These are phyloP conservation scores for Lepidocyrtoides sp. DNA, from an alignment of 2,888 invertebrate genomes.

Conservation along the genomic window DNA sequence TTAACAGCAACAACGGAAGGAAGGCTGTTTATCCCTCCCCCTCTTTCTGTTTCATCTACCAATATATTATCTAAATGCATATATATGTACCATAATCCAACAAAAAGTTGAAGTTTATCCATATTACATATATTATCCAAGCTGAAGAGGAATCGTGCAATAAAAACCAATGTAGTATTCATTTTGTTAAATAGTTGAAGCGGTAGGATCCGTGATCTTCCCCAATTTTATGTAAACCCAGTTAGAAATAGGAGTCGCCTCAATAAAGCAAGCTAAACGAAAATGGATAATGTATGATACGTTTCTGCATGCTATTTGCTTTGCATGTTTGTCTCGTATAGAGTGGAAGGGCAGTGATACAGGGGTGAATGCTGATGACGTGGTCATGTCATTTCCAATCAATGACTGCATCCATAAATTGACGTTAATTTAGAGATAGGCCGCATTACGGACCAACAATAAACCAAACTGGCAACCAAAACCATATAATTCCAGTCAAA, in stretches of 20 bases:
- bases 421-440: neutral
- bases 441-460: neutral
- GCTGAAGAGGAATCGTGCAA: neutral
- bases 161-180: conserved; percentile 13
- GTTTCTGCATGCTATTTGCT: too few relatives aligned
- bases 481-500: neutral
- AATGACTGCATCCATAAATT: conserved; percentile 20
- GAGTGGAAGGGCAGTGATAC: conserved; percentile 14
- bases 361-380: conserved; percentile 8
- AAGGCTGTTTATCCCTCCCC: neutral
- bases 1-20: neutral
- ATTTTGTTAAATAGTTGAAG: neutral
- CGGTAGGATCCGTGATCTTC: conserved; percentile 17
- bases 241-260: conserved; percentile 24
- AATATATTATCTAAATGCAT: neutral
- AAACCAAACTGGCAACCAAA: too few relatives aligned
- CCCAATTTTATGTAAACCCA: conserved; percentile 11
- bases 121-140: neutral
- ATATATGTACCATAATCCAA: too few relatives aligned
- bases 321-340: neutral
- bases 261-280: neutral
- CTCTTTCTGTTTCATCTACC: neutral
- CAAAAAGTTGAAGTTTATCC: too few relatives aligned
- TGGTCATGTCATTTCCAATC: conserved; percentile 34
- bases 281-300: conserved; percentile 14